Percentiles rank a stretch among this genome's conserved stretches.
Evolutionary conservation across 1,140 invertebrate species (phyloP).

Genomic region (Choristoneura fumiferana): DNA sequence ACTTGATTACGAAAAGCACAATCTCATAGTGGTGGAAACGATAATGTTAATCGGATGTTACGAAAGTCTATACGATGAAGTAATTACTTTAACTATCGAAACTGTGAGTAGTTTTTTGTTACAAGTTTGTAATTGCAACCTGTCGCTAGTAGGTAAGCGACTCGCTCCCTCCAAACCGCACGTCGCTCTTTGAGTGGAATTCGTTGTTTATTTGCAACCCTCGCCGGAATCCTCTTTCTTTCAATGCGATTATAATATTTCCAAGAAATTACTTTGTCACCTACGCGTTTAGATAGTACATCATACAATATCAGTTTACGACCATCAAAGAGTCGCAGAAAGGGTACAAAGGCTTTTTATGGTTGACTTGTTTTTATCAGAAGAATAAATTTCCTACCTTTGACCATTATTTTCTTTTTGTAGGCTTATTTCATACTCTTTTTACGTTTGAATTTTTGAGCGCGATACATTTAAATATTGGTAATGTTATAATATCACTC

Average conservation of each 20-base stretch:
- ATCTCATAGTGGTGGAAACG: too few relatives aligned
- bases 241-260: slow-evolving; percentile 3
- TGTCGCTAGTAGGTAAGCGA: not conserved
- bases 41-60: too few relatives aligned
- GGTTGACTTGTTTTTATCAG: slow-evolving; percentile 13
- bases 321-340: slow-evolving; percentile 13
- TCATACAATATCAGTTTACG: slow-evolving; percentile 14
- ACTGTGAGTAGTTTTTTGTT: not conserved
- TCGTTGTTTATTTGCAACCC: not conserved
- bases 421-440: slow-evolving; percentile 7
- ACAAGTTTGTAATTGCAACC: slow-evolving; percentile 1
- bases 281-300: slow-evolving; percentile 10
- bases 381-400: slow-evolving; percentile 12
- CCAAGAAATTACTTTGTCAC: slow-evolving; percentile 10
- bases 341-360: slow-evolving; percentile 18
- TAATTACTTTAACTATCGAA: too few relatives aligned
- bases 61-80: too few relatives aligned
- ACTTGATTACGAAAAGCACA: too few relatives aligned
- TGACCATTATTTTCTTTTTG: not conserved
- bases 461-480: slow-evolving; percentile 3
- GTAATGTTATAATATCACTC: not conserved
- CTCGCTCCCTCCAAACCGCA: not conserved
- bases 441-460: not conserved
- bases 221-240: not conserved
- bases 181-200: not conserved